These are phyloP conservation scores for Reinhardtius hippoglossoides DNA, from an alignment of 2,113 vertebrate genomes.

Conservation along the genomic window DNA sequence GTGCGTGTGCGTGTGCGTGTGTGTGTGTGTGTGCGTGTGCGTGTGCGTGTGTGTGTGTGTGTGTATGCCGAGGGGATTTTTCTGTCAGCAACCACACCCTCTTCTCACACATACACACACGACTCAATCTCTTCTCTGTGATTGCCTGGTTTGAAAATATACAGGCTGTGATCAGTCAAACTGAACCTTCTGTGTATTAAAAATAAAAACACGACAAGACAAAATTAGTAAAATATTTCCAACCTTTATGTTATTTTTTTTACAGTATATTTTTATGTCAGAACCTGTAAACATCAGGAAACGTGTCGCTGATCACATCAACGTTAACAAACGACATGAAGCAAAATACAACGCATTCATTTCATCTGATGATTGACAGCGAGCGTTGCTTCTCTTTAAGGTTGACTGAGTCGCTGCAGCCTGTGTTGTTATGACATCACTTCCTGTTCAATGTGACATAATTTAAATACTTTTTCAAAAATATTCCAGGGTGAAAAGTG, in stretches of 20 bases:
- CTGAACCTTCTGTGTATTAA: neutral
- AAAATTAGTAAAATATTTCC: neutral
- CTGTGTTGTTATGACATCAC: neutral
- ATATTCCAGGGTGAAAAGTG: neutral
- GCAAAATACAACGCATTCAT: neutral
- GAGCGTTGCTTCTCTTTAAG: too few relatives aligned
- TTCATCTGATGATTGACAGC: too few relatives aligned
- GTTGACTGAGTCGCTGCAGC: too few relatives aligned
- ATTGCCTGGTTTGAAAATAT: neutral
- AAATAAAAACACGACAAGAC: neutral
- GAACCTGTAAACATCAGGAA: neutral
- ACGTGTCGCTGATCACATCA: neutral
- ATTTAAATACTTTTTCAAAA: neutral
- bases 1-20: too few relatives aligned
- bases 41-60: neutral
- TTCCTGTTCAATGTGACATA: neutral
- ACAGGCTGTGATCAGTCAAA: neutral
- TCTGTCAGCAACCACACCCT: neutral
- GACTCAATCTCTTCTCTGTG: neutral
- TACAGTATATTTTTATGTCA: neutral
- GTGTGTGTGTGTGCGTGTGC: neutral
- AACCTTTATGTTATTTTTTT: neutral
- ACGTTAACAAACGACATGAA: neutral
- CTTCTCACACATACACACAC: neutral
- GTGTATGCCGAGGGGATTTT: neutral